Evolutionary conservation across 1,140 invertebrate species (phyloP), one percentile per base, ranked within the genome.

Genomic region (Cydia splendana): DNA sequence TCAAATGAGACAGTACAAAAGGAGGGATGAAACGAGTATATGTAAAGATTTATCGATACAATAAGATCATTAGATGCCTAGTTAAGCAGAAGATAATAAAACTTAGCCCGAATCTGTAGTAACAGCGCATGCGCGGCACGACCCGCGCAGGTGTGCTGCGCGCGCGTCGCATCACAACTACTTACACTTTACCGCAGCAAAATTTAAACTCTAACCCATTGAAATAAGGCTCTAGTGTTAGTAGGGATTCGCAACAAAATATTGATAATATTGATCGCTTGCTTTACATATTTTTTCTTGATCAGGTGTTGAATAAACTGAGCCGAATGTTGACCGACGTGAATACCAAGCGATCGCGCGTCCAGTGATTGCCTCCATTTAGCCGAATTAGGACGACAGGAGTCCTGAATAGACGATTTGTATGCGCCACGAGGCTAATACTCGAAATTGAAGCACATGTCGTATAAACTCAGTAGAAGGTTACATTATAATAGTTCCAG

Each of bases 61-160:
- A n/a, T 34, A 34, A 38, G 67, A 38, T 18, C 15, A 71, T 38
- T 71, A 71, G 67, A 38, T 71, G 18, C 67, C 34, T 42, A 38
- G 28, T 69, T 69, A 34, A 38, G 28, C 24, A 15, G 38, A 42
- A 38, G 38, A 71, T 71, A 71, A 71, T 71, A 24, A 38, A 71
- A 13, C 34, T 13, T 71, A 34, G 34, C 38, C 67, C 67, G 15
- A 42, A 30, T 30, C 67, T 30, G 67, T 24, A 7, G 7, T 24
- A 45, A 10, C 53, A n/a, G 57, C 48, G 77, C 51, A 87, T 83
- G 82, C 87, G 73, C 65, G 81, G 86, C 87, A 88, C 84, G 86
- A 38, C 48, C 73, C 45, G 82, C 83, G 87, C 89, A 91, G 87
- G 85, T 91, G 89, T 86, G 87, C 85, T 79, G 81, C 83, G 84